Evolutionary conservation across 30 jellyfish, hydroid and myxozoan species (phyloP).

Genomic region (Cassiopea xamachana): DNA sequence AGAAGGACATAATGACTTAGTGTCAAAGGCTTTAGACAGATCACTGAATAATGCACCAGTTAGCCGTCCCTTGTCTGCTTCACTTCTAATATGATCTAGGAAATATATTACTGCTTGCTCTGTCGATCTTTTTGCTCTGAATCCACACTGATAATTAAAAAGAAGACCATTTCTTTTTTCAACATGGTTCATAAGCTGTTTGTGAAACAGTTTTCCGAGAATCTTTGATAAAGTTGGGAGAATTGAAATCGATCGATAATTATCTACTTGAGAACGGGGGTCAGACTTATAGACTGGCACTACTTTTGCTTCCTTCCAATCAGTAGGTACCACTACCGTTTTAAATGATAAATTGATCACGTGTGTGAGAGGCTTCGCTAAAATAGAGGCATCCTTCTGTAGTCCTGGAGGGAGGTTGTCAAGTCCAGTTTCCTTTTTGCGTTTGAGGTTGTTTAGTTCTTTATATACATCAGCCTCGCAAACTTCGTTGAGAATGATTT

Average conservation of each 20-base stretch:
- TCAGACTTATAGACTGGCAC: conserved; percentile 57
- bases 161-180: conserved; percentile 65
- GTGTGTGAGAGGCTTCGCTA: conserved; percentile 58
- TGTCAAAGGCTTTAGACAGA: too few relatives aligned
- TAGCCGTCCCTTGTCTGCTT: too few relatives aligned
- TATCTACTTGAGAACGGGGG: conserved; percentile 39
- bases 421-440: conserved; percentile 66
- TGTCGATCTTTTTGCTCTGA: too few relatives aligned
- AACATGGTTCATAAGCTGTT: conserved; percentile 74
- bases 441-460: conserved; percentile 56
- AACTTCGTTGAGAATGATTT: conserved; percentile 64
- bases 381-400: conserved; percentile 37
- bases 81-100: too few relatives aligned
- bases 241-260: conserved; percentile 77
- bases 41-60: too few relatives aligned
- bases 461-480: conserved; percentile 45
- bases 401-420: conserved; percentile 70
- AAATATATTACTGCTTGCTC: too few relatives aligned
- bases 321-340: conserved; percentile 57
- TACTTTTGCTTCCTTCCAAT: conserved; percentile 66
- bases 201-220: conserved; percentile 53
- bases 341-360: conserved; percentile 36
- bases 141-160: too few relatives aligned
- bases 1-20: too few relatives aligned
- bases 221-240: conserved; percentile 63